Evolutionary conservation across 2,113 vertebrate species (phyloP).

Genomic region (Sturnira hondurensis): DNA sequence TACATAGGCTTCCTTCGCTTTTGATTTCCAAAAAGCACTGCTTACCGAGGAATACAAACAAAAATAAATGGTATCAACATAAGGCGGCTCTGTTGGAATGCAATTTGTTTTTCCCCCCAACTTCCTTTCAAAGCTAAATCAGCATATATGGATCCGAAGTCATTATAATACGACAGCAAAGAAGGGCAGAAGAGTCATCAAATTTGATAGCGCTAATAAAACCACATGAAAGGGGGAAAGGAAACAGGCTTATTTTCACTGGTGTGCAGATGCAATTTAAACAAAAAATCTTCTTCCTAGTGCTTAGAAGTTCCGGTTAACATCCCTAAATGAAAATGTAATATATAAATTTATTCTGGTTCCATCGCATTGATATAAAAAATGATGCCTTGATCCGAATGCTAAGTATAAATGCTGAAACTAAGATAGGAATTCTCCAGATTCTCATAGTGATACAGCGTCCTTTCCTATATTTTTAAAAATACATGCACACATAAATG

Average conservation of each 20-base stretch:
- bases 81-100: constrained; percentile 36
- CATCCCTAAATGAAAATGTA: constrained; percentile 54
- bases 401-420: neutral
- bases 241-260: constrained; percentile 52
- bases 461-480: neutral
- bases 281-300: neutral
- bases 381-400: constrained; percentile 22
- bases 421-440: neutral
- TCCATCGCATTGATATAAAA: constrained; percentile 23
- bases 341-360: constrained; percentile 46
- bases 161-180: constrained; percentile 41
- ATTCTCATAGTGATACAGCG: neutral
- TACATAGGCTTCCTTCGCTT: neutral
- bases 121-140: constrained; percentile 56
- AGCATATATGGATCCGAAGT: constrained; percentile 60
- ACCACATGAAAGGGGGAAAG: neutral
- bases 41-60: neutral
- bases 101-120: constrained; percentile 4
- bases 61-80: neutral
- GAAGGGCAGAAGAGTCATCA: constrained; percentile 60
- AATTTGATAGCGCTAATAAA: constrained; percentile 71
- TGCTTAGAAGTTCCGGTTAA: constrained; percentile 60
- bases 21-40: neutral
- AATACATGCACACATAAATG: neutral
- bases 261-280: neutral